A percentile compares a stretch with the other conserved stretches of the same genome.
phyloP scores from a whole-genome alignment of 2,113 vertebrate genomes.

The Psammodynastes pulverulentus region DNA sequence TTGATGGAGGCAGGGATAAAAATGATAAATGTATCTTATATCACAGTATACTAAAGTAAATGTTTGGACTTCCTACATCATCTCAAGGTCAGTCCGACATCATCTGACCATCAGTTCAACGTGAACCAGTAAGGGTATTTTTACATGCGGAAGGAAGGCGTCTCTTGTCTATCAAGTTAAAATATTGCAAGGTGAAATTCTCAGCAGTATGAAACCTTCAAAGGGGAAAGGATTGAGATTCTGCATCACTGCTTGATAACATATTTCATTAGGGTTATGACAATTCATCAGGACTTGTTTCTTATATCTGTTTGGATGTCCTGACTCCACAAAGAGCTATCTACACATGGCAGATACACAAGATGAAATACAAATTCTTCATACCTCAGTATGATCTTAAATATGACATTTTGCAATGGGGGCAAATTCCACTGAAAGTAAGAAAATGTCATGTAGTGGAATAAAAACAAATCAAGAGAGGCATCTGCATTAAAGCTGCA shows the following conservation, averaged over 20 bases:
- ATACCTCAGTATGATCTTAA: neutral
- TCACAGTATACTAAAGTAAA: neutral
- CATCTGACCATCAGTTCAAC: neutral
- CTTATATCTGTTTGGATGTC: neutral
- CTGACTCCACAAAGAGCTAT: neutral
- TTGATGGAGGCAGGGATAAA: neutral
- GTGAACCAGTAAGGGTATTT: neutral
- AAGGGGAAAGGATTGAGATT: neutral
- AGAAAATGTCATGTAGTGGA: neutral
- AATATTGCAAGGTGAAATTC: neutral
- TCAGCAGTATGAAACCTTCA: neutral
- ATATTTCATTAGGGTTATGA: neutral
- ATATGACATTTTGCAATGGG: neutral
- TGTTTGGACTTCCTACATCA: neutral
- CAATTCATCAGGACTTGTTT: neutral
- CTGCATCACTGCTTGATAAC: neutral
- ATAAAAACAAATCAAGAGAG: neutral
- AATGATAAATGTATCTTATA: neutral
- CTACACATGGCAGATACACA: neutral
- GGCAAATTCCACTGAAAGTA: neutral
- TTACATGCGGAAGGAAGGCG: neutral
- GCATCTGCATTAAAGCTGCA: neutral
- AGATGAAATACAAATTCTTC: neutral
- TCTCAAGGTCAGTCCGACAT: neutral
- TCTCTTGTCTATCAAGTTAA: neutral